Evolutionary conservation across 1,140 invertebrate species (phyloP), one percentile per base, ranked within the genome.

Genomic region (Calosoma granatense): DNA sequence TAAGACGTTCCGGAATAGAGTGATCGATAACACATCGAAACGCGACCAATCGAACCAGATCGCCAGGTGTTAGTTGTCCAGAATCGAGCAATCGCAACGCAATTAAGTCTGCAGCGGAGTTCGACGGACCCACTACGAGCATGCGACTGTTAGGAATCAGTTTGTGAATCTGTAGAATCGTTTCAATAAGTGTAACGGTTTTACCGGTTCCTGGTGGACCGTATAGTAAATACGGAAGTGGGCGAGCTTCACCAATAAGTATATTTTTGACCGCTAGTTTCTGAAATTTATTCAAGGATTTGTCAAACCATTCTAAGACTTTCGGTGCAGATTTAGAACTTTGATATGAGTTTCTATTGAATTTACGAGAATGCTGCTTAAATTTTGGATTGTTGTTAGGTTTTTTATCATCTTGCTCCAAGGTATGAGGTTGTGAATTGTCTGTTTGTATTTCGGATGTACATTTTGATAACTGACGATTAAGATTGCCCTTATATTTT

Each of bases 181-280:
- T 73, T 70, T 91, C 88, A 4, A 90, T 81, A n/a, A 90, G 61
- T 2, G 87, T 89, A 0, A 86, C 76, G 19, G 87, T 90, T 73
- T 91, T 91, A 0, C 88, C 88, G 1, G 87, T 90, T 36, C 87
- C 88, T 30, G 88, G 88, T 22, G 88, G 87, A 1, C 88, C 88
- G 72, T 86, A 88, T 23, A 92, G 72, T 47, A 92, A 77, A 59
- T 88, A 90, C 0, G 88, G 87, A 2, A 81, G 70, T 1, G 85
- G 84, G 15, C 79, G 67, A 12, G 76, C 73, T 4, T 74, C 68
- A 26, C 75, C 77, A 30, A 71, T 59, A 0, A 87, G 62, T 53
- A 89, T 83, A 60, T 85, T 78, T 43, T 72, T 62, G 0, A 90
- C 80, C 2, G 87, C 86, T 62, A 78, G 70, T 59, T 74, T 75